Evolutionary conservation across 2,797 vertebrate species (phyloP).

Genomic region (Menidia menidia): DNA sequence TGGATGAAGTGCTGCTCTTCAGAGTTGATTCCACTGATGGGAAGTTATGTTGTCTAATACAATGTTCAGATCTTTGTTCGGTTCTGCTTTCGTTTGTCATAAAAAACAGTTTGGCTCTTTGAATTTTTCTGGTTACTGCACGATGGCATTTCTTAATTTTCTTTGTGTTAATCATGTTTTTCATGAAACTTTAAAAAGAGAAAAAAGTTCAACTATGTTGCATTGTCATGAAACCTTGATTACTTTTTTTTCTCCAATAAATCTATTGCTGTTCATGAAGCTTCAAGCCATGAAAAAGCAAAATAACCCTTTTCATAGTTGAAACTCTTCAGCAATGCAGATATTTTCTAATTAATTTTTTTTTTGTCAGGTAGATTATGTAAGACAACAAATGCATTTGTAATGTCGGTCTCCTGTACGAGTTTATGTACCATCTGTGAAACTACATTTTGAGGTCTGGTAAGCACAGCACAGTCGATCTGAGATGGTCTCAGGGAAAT

Average conservation of each 20-base stretch:
- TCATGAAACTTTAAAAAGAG: neutral
- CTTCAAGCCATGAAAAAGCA: slow-evolving; percentile 19
- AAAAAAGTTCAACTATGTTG: neutral
- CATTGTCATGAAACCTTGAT: neutral
- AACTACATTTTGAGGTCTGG: slow-evolving; percentile 4
- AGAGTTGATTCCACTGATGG: neutral
- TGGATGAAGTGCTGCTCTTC: neutral
- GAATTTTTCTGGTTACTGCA: slow-evolving; percentile 2
- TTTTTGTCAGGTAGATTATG: neutral
- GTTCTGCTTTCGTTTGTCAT: slow-evolving; percentile 7
- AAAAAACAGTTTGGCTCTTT: slow-evolving; percentile 25
- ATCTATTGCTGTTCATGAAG: slow-evolving; percentile 9
- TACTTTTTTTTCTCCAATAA: slow-evolving; percentile 18
- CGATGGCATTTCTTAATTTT: slow-evolving; percentile 4
- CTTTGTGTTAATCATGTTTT: neutral
- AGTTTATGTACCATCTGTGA: neutral
- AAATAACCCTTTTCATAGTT: neutral
- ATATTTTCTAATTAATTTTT: neutral
- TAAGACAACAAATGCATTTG: neutral
- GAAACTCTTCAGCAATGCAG: neutral
- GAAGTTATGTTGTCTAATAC: neutral
- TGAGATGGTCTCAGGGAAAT: slow-evolving; percentile 21
- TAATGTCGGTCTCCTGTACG: neutral
- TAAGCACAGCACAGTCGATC: neutral
- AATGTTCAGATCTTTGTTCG: neutral